These are phyloP conservation scores for Distichodus sexfasciatus DNA, from an alignment of 2,797 vertebrate genomes.

Conservation along the genomic window DNA sequence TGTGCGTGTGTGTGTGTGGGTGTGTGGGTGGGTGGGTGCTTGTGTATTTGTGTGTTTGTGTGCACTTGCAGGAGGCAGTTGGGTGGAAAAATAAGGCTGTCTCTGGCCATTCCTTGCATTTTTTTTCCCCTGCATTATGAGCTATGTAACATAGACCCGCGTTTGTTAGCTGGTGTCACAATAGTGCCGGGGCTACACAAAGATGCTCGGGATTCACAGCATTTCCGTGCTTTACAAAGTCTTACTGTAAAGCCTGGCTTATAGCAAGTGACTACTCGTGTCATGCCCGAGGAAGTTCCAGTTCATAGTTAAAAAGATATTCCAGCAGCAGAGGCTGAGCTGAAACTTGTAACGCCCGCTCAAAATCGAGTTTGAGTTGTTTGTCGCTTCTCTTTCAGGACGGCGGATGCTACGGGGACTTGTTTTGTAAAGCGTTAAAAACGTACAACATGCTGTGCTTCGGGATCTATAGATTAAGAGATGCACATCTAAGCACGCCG, in stretches of 20 bases:
- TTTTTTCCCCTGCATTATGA: slow-evolving; percentile 5
- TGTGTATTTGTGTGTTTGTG: slow-evolving; percentile 38
- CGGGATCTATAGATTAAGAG: slow-evolving; percentile 97
- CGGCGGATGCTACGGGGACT: slow-evolving; percentile 97
- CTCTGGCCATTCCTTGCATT: slow-evolving; percentile 11
- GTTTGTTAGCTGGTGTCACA: slow-evolving; percentile 3
- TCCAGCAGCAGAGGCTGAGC: not conserved
- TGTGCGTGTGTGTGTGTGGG: slow-evolving; percentile 2
- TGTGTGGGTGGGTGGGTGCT: slow-evolving; percentile 3
- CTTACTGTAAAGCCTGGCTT: not conserved
- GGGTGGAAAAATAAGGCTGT: slow-evolving; percentile 42
- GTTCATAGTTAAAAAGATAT: not conserved
- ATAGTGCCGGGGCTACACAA: not conserved
- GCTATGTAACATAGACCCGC: not conserved
- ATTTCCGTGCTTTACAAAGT: not conserved
- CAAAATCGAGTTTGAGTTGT: not conserved
- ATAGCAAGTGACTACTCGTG: not conserved
- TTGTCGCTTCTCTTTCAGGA: slow-evolving; percentile 76
- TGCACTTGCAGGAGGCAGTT: slow-evolving; percentile 23
- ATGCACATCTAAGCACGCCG: slow-evolving; percentile 84
- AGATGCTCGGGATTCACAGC: not conserved
- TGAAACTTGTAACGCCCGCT: not conserved
- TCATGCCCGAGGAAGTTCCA: not conserved
- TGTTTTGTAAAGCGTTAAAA: slow-evolving; percentile 99
- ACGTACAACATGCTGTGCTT: slow-evolving; percentile 99